A percentile compares a stretch with the other conserved stretches of the same genome.
Evolutionary conservation across 92 coral and sea anemone genomes (phyloP).

Genomic region (Anthopleura xanthogrammica): DNA sequence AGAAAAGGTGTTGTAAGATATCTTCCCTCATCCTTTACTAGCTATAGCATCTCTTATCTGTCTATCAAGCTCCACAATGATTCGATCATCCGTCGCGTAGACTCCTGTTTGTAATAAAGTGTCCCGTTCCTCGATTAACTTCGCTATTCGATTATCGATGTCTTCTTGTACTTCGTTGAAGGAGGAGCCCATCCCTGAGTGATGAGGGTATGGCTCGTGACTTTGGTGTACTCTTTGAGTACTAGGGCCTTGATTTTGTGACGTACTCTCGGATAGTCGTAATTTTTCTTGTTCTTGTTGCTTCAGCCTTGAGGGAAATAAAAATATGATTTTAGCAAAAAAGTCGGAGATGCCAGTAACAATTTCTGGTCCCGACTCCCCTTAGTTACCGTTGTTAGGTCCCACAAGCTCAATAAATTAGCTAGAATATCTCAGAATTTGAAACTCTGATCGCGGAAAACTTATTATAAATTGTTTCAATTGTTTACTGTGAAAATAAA

Average conservation of each 20-base stretch:
- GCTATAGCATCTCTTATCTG: constrained; percentile 96
- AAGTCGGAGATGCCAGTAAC: background rate
- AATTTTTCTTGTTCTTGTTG: constrained; percentile 76
- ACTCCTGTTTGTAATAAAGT: constrained; percentile 93
- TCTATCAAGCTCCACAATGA: constrained; percentile 88
- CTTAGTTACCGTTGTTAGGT: too few relatives aligned
- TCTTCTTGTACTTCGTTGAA: constrained; percentile 68
- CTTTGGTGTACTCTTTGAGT: constrained; percentile 25
- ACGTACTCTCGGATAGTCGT: constrained; percentile 35
- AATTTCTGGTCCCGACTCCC: background rate
- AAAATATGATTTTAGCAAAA: background rate
- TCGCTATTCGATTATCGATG: constrained; percentile 79
- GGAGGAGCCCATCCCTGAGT: constrained; percentile 41
- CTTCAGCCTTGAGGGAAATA: constrained; percentile 47
- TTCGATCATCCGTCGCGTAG: constrained; percentile 91
- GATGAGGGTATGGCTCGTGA: constrained; percentile 8
- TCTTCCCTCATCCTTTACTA: constrained; percentile 58
- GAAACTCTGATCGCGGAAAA: too few relatives aligned
- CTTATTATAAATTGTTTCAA: too few relatives aligned
- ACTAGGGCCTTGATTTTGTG: background rate
- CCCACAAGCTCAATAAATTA: too few relatives aligned
- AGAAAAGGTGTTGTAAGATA: background rate
- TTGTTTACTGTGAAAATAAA: too few relatives aligned
- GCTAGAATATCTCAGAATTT: too few relatives aligned
- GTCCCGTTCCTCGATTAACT: constrained; percentile 93